Evolutionary conservation across 2,888 invertebrate genomes (phyloP).

Genomic region (Oxystoma pomonae): DNA sequence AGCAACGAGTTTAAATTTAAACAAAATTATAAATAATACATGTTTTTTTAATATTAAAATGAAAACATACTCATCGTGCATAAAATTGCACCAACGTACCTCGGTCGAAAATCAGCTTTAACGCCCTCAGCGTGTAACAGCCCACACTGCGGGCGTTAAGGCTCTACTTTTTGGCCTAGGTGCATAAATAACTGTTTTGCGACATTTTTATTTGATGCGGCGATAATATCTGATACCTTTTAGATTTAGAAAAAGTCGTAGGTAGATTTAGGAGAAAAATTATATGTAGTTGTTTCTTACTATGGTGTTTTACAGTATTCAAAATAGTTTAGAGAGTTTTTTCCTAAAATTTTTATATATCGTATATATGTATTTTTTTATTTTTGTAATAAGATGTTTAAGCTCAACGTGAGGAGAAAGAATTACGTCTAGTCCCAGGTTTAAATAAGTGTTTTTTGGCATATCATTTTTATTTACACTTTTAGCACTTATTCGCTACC

Average conservation of each 20-base stretch:
- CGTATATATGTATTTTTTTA: constrained; percentile 48
- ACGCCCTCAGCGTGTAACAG: too few species aligned
- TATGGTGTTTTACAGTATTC: constrained; percentile 50
- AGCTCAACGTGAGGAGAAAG: constrained; percentile 31
- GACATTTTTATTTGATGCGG: too few species aligned
- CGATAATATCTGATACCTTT: constrained; percentile 29
- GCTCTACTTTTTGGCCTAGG: too few species aligned
- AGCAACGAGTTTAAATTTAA: too few species aligned
- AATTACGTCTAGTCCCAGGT: constrained; percentile 46
- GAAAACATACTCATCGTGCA: too few species aligned
- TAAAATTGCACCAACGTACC: too few species aligned
- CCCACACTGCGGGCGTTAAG: too few species aligned
- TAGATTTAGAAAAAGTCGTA: constrained; percentile 43
- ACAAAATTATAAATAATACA: too few species aligned
- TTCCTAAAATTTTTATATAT: constrained; percentile 45
- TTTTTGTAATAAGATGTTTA: constrained; percentile 50
- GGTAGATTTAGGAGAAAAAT: constrained; percentile 25
- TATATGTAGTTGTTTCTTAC: constrained; percentile 45
- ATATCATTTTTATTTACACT: constrained; percentile 40
- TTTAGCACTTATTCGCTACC: not conserved
- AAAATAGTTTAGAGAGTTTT: constrained; percentile 45
- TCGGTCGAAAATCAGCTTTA: too few species aligned
- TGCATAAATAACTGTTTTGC: too few species aligned
- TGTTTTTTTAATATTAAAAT: too few species aligned
- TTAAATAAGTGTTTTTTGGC: constrained; percentile 42